A percentile compares a stretch with the other conserved stretches of the same genome.
phyloP scores from a whole-genome alignment of 2,888 invertebrate genomes.

The Ceriagrion tenellum region DNA sequence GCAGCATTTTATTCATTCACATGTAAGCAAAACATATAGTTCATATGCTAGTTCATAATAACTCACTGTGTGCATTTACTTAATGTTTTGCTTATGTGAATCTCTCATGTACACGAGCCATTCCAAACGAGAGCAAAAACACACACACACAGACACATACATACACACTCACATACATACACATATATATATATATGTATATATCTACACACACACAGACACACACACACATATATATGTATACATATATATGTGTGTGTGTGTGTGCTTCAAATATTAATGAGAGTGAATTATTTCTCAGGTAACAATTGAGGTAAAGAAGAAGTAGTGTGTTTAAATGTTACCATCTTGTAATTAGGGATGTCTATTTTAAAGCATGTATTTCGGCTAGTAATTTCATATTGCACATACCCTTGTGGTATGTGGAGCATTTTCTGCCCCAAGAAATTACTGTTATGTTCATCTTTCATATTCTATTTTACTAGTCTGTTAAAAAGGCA shows the following conservation, averaged over 20 bases:
- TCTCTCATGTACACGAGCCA: not conserved
- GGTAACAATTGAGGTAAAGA: constrained; percentile 2
- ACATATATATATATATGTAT: too few relatives aligned
- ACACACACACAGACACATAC: too few relatives aligned
- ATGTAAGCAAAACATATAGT: not conserved
- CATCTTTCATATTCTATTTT: constrained; percentile 37
- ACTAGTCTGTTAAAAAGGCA: constrained; percentile 20
- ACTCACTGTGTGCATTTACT: constrained; percentile 54
- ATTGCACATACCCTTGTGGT: not conserved
- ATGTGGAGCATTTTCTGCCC: not conserved
- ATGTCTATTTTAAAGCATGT: constrained; percentile 47
- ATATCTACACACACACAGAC: too few relatives aligned
- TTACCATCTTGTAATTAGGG: not conserved
- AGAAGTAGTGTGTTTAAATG: constrained; percentile 6
- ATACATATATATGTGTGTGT: too few relatives aligned
- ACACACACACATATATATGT: too few relatives aligned
- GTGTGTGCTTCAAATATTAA: not conserved
- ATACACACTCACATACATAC: too few relatives aligned
- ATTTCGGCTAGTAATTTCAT: not conserved
- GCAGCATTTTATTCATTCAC: not conserved
- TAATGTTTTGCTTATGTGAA: not conserved
- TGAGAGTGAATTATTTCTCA: constrained; percentile 27
- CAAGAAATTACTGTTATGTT: constrained; percentile 5
- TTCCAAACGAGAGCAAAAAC: constrained; percentile 2
- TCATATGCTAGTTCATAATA: not conserved